phyloP scores from a whole-genome alignment of 1,140 invertebrate genomes.

The Sesamia nonagrioides region DNA sequence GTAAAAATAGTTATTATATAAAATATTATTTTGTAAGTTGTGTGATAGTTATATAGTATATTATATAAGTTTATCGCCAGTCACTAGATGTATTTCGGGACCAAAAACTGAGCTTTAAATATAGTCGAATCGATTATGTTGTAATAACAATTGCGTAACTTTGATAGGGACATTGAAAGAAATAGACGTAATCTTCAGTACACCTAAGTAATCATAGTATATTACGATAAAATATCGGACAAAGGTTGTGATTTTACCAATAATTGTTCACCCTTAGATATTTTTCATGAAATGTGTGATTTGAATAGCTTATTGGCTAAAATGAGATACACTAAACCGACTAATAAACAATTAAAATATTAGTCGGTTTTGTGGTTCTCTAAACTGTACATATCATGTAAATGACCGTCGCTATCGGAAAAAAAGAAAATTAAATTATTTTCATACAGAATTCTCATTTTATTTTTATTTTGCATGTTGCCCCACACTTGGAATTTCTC shows the following conservation, averaged over 20 bases:
- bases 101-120: slow-evolving; percentile 78
- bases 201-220: not conserved
- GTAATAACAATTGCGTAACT: slow-evolving; percentile 19
- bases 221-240: not conserved
- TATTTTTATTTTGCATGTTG: no score
- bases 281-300: not conserved
- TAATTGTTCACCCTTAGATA: not conserved
- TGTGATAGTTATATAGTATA: slow-evolving; percentile 81
- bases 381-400: slow-evolving; percentile 54
- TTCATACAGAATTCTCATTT: slow-evolving; percentile 46
- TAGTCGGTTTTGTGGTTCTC: not conserved
- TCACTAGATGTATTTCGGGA: slow-evolving; percentile 62
- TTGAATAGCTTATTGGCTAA: not conserved
- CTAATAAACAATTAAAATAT: not conserved
- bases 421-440: slow-evolving; percentile 66
- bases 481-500: no score
- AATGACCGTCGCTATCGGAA: slow-evolving; percentile 35
- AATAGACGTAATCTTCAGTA: not conserved
- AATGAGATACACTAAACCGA: not conserved
- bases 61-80: slow-evolving; percentile 70
- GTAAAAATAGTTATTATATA: slow-evolving; percentile 51
- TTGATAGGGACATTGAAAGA: slow-evolving; percentile 11
- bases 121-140: not conserved
- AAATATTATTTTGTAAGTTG: slow-evolving; percentile 69
- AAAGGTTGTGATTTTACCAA: slow-evolving; percentile 34